Conservation (phyloP, 2,797 vertebrate genomes). For the Hydrocynus forskahlii region DNA sequence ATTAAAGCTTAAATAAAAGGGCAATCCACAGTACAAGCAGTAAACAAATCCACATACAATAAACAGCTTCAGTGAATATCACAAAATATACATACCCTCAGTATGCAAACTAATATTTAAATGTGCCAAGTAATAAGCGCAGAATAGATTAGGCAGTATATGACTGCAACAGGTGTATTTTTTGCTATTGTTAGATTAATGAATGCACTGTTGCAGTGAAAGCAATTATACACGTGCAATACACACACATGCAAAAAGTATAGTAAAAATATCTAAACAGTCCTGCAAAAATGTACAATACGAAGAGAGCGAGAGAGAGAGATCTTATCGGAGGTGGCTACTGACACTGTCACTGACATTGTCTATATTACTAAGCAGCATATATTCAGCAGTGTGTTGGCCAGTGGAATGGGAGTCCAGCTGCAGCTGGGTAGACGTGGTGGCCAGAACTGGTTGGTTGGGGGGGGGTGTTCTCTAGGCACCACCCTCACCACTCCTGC, state of each 20-base stretch:
- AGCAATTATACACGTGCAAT: background rate
- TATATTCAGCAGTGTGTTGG: slow-evolving; percentile 5
- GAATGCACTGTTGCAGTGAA: background rate
- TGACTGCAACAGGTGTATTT: background rate
- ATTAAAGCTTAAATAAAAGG: too few species aligned
- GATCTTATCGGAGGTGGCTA: background rate
- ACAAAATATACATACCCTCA: background rate
- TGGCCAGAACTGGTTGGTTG: background rate
- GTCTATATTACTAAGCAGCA: background rate
- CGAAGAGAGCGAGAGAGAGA: background rate
- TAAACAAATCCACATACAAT: background rate
- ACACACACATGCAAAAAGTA: background rate
- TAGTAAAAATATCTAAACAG: background rate
- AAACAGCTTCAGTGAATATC: background rate
- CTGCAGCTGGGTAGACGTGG: slow-evolving; percentile 35
- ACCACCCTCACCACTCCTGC: slow-evolving; percentile 50
- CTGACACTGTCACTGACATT: background rate
- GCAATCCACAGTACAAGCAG: too few species aligned
- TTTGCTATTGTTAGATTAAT: background rate
- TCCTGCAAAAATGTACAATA: background rate
- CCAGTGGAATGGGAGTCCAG: slow-evolving; percentile 29
- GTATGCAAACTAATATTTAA: background rate
- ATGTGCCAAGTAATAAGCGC: background rate
- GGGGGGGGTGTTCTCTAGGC: slow-evolving; percentile 20
- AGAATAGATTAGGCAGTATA: background rate